Evolutionary conservation across 2,797 vertebrate genomes (phyloP), one percentile per base, ranked within the genome.

Genomic region (Myotis vivesi): DNA sequence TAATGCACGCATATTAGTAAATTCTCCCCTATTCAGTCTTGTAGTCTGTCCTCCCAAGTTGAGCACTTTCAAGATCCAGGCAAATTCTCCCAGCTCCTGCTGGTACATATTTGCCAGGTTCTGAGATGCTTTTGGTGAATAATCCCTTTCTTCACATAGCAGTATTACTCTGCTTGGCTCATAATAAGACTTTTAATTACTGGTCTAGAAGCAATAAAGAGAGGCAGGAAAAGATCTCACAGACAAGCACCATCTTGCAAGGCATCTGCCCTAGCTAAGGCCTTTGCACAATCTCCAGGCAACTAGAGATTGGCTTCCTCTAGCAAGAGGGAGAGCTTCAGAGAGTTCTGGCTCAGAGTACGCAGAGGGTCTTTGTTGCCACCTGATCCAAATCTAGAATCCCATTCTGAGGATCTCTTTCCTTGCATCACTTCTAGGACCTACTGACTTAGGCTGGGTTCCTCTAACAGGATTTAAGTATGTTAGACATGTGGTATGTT

Each of bases 171-270:
- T 76, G 28, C 76, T 90, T 83, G 79, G 19, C 83, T 91, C 89
- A 91, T 72, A 59, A 71, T 82, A 76, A 88, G 22, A 25, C 82
- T 93, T 87, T 51, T 92, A 83, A 89, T 88, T 97, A 64, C 69
- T 88, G 46, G 51, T 73, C 81, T 92, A 92, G 85, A 57, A 73
- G 72, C 68, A 85, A n/a, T 72, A 57, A 49, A 80, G 57, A 82
- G 30, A 94, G 62, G 38, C 77, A 55, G 8, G 25, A 68, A 77
- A 92, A 33, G 49, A 51, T 66, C 23, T 83, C 55, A n/a, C 20
- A 69, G 82, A 51, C 59, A 90, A 79, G 84, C 84, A 89, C 53
- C 46, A 46, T 93, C 85, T 89, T 96, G 77, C 57, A 79, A 73
- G 49, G 28, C 36, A 85, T 93, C 87, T 84, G 79, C 81, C 81